Conservation (phyloP, 2,113 vertebrate genomes). For the Polyodon spathula region DNA sequence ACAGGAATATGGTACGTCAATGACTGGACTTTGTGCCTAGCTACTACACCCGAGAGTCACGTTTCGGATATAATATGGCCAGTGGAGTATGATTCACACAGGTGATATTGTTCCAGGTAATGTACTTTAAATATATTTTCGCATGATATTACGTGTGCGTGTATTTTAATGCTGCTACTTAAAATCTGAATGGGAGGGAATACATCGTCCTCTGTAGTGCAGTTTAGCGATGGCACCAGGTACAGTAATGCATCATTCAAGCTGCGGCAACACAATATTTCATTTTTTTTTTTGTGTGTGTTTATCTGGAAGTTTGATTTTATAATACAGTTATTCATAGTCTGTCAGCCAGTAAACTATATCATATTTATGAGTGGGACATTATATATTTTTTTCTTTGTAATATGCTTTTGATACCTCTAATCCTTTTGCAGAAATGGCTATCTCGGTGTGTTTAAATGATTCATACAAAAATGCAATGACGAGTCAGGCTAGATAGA, state of each 20-base stretch:
- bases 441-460: constrained; percentile 5
- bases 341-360: not conserved
- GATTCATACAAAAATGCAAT: no score
- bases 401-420: constrained; percentile 6
- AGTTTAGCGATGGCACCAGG: constrained; percentile 7
- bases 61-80: constrained; percentile 10
- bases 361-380: no score
- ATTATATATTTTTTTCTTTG: constrained; percentile 12
- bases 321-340: no score
- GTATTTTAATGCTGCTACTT: not conserved
- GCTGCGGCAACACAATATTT: constrained; percentile 6
- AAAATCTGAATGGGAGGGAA: not conserved
- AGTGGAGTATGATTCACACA: constrained; percentile 56
- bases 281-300: not conserved
- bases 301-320: no score
- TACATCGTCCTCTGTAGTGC: not conserved
- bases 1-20: constrained; percentile 11
- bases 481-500: no score
- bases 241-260: not conserved
- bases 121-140: constrained; percentile 29
- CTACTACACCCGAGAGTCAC: not conserved
- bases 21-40: constrained; percentile 28
- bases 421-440: constrained; percentile 10
- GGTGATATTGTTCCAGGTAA: constrained; percentile 51
- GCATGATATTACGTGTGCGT: not conserved